Base-by-base conservation (phyloP, 1,140 invertebrate genomes). In the Hesperophylax magnus region DNA sequence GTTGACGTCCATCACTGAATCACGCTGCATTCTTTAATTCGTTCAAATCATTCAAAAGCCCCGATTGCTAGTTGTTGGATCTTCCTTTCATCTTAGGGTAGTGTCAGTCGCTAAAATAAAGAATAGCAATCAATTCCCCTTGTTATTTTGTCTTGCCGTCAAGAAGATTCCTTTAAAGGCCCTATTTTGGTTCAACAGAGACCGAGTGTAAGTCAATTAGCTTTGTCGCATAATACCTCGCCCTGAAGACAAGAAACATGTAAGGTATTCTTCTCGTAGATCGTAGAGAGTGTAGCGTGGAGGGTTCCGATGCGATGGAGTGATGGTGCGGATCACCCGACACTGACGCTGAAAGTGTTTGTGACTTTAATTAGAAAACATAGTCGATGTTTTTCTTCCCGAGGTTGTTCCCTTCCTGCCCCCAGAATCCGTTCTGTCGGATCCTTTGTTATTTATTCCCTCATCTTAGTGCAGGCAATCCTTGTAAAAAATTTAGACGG, bases 361-460 rank as follows among this genome's bases (percentile, higher is more conserved):
- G 81, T 78, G 82, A 80, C 82, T 83, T 83, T 83, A 83, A 83
- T 83, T 83, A 81, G 79, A 79, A 83, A 83, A 78, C 82, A 78
- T 69, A 34, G 78, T 58, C 34, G 69, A 58, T 54, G 54, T 58
- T 74, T 74, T 74, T 75, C 15, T 75, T n/a, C 15, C 22, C 18
- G 31, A 75, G 52, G 58, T 75, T 71, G 31, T 71, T 58, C 71
- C 27, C n/a, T 20, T 14, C 71, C n/a, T 53, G 71, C 53, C 15
- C 24, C 61, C 17, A 18, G 22, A 65, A 39, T 24, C 27, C 31
- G 24, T 20, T n/a, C 31, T 24, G 74, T 54, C 18, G 61, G 56
- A 76, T 76, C 80, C 72, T 82, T 76, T 67, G 18, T 78, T 74
- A 74, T 79, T 79, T 74, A 74, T 72, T 72, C 75, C 75, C 22